Evolutionary conservation across 2,797 vertebrate genomes (phyloP), one percentile per base, ranked within the genome.

Genomic region (Thamnophis elegans): DNA sequence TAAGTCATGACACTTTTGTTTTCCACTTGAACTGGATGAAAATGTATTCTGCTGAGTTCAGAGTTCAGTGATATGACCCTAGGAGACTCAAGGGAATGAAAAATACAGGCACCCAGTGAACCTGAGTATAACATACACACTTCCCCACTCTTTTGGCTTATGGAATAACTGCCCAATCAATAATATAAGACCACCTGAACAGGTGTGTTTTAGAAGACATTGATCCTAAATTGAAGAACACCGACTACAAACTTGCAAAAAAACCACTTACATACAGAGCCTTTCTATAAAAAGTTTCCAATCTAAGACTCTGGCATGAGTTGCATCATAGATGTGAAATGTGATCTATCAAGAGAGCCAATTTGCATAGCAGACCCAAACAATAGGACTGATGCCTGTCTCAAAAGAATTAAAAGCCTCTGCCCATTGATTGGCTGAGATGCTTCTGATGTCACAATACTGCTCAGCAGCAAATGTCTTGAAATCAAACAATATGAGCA

Each of bases 391-490:
- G 26, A 47, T 1, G 2, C 53, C 65, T 1, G 0, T n/a, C 14
- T 62, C 26, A 92, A 92, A 89, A 0, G n/a, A 87, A n/a, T 54
- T 20, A 58, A 90, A 73, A 58, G 28, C 47, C 82, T 93, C 92
- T 10, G 28, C 62, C 20, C 47, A 10, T 26, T 26, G 89, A 65
- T 59, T 95, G 93, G 60, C 53, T 42, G 91, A 82, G 51, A 3
- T 16, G 2, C 1, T 78, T 88, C 92, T 95, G 96, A 96, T 47
- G 54, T 96, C 96, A 97, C 90, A 96, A 87, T 94, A 22, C 0
- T 0, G 5, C 90, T 92, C 54, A 85, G 91, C 59, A 93, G 59
- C 56, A 92, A 12, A 3, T 82, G 89, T 18, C 91, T 96, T 94
- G 47, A 78, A 93, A 94, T 94, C 86, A 93, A 91, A 90, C 58